These are phyloP conservation scores for Drosophila parabipectinata DNA, from an alignment of 1,140 invertebrate species.

Conservation along the genomic window DNA sequence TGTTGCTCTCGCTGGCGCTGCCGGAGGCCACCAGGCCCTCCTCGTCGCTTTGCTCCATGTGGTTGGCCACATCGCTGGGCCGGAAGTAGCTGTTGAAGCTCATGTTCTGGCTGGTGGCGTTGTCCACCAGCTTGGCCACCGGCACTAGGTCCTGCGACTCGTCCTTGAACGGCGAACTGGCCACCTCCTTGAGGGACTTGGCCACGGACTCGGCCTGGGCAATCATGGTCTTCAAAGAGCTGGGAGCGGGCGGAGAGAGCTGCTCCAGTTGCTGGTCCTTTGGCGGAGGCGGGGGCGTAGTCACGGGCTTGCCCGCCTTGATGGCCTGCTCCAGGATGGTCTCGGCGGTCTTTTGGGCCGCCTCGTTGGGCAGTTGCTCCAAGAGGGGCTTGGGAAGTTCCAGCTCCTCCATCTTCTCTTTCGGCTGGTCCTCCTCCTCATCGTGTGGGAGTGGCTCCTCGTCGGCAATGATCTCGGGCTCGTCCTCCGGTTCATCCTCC, in stretches of 20 bases:
- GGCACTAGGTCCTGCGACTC: conserved; percentile 89
- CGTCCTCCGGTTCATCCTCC: conserved; percentile 31
- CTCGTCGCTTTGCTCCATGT: conserved; percentile 87
- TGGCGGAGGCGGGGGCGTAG: conserved; percentile 3
- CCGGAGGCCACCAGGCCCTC: conserved; percentile 89
- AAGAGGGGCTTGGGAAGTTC: conserved; percentile 3
- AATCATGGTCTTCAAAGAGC: conserved; percentile 66
- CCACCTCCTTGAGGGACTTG: conserved; percentile 78
- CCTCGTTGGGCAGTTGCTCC: conserved; percentile 34
- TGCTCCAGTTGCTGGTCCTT: neutral
- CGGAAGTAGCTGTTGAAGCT: conserved; percentile 87
- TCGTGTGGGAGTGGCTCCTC: conserved; percentile 1
- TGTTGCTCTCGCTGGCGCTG: conserved; percentile 91
- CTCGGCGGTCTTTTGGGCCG: conserved; percentile 85
- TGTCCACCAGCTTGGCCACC: conserved; percentile 91
- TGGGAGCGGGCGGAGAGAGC: neutral
- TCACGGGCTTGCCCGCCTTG: conserved; percentile 74
- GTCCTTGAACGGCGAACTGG: conserved; percentile 83
- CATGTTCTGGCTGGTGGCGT: conserved; percentile 89
- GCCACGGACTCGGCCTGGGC: conserved; percentile 79
- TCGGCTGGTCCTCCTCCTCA: conserved; percentile 1
- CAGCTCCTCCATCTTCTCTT: conserved; percentile 18
- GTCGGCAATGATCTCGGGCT: conserved; percentile 17
- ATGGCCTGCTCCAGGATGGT: conserved; percentile 85
- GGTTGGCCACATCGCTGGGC: conserved; percentile 83